Evolutionary conservation across 2,888 invertebrate species (phyloP).

Genomic region (Dynastes maya): DNA sequence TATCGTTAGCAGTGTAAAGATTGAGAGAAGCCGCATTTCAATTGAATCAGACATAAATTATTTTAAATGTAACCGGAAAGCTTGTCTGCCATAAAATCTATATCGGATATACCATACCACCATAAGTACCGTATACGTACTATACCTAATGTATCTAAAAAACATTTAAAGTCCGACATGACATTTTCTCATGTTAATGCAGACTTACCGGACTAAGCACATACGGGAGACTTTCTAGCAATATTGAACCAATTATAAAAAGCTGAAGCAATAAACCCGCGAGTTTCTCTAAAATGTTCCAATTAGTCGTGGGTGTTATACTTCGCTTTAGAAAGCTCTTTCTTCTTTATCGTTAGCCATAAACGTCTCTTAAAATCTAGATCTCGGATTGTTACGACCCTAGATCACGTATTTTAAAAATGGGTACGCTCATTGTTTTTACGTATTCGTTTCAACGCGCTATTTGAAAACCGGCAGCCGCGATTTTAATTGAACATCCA

Average conservation of each 20-base stretch:
- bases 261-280: slow-evolving; percentile 41
- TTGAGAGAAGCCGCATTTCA: no score
- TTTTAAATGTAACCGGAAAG: not conserved
- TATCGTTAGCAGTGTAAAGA: no score
- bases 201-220: slow-evolving; percentile 5
- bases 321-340: slow-evolving; percentile 66
- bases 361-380: slow-evolving; percentile 56
- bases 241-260: slow-evolving; percentile 50
- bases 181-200: slow-evolving; percentile 28
- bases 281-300: slow-evolving; percentile 60
- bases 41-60: no score
- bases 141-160: slow-evolving; percentile 12
- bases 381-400: slow-evolving; percentile 35
- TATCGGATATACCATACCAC: not conserved
- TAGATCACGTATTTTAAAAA: slow-evolving; percentile 46
- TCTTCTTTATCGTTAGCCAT: slow-evolving; percentile 62
- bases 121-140: not conserved
- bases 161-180: slow-evolving; percentile 15
- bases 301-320: slow-evolving; percentile 66
- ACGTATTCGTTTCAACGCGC: slow-evolving; percentile 34
- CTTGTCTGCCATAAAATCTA: not conserved
- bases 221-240: slow-evolving; percentile 44
- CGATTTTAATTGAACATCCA: slow-evolving; percentile 41
- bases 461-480: slow-evolving; percentile 20
- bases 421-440: slow-evolving; percentile 42